These are phyloP conservation scores for Oriolus oriolus DNA, from an alignment of 2,113 vertebrate genomes.

Conservation along the genomic window DNA sequence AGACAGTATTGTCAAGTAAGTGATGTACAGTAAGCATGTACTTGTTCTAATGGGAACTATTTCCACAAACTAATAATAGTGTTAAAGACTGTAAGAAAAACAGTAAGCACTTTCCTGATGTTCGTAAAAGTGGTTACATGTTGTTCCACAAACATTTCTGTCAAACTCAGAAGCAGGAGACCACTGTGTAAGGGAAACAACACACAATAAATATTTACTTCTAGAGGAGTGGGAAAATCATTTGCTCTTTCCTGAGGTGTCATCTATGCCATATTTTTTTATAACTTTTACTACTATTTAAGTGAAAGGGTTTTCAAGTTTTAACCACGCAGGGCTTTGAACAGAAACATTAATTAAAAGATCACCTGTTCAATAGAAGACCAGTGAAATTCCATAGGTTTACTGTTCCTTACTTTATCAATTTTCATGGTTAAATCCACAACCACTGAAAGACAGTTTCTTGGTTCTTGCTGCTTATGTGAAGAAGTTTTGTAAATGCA, in stretches of 20 bases:
- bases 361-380: background rate
- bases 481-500: background rate
- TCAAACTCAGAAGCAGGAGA: background rate
- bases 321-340: background rate
- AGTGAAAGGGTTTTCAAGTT: background rate
- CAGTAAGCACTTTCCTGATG: background rate
- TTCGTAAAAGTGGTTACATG: background rate
- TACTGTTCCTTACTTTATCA: background rate
- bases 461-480: background rate
- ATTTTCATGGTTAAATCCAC: background rate
- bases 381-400: background rate
- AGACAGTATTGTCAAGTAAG: slow-evolving; percentile 94
- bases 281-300: background rate
- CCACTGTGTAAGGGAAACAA: background rate
- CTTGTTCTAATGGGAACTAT: background rate
- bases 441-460: background rate
- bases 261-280: background rate
- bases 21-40: background rate
- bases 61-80: background rate
- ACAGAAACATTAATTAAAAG: background rate
- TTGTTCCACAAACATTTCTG: background rate
- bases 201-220: background rate
- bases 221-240: background rate
- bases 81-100: background rate
- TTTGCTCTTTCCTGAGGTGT: background rate